phyloP scores from a whole-genome alignment of 2,888 invertebrate genomes.

The Phania funesta region DNA sequence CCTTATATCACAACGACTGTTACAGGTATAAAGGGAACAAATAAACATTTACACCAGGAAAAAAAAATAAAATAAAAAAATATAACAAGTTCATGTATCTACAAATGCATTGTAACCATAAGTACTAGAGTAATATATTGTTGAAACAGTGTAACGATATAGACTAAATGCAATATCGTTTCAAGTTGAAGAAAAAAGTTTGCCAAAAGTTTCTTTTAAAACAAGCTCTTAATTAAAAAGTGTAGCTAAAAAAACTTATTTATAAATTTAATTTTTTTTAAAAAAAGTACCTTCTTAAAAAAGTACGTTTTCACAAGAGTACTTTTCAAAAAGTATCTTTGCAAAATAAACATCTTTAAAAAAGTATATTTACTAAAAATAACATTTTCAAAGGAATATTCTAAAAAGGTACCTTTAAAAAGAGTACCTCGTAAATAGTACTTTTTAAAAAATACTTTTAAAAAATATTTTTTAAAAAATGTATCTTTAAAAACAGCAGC shows the following conservation, averaged over 20 bases:
- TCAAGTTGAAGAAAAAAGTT: too few relatives aligned
- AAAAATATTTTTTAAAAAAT: too few relatives aligned
- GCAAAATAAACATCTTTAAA: neutral
- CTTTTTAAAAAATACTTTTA: too few relatives aligned
- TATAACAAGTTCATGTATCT: slow-evolving; percentile 31
- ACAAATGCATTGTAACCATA: neutral
- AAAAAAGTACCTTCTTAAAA: neutral
- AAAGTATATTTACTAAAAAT: neutral
- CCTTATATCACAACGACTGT: slow-evolving; percentile 14
- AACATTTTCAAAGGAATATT: neutral
- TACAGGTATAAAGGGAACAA: slow-evolving; percentile 47
- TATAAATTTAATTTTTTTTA: neutral
- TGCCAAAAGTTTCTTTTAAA: too few relatives aligned
- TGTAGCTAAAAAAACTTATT: neutral
- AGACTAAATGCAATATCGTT: too few relatives aligned
- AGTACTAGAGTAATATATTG: neutral
- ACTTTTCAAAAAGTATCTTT: neutral
- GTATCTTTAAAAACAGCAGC: too few relatives aligned
- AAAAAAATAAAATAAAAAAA: neutral
- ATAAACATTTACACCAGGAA: neutral
- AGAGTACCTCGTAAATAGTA: too few relatives aligned
- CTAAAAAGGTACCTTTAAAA: neutral
- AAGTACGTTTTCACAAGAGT: neutral
- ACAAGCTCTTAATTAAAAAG: too few relatives aligned
- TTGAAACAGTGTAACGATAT: neutral